Conservation (phyloP, 2,797 vertebrate genomes). For the Pteronotus mesoamericanus region DNA sequence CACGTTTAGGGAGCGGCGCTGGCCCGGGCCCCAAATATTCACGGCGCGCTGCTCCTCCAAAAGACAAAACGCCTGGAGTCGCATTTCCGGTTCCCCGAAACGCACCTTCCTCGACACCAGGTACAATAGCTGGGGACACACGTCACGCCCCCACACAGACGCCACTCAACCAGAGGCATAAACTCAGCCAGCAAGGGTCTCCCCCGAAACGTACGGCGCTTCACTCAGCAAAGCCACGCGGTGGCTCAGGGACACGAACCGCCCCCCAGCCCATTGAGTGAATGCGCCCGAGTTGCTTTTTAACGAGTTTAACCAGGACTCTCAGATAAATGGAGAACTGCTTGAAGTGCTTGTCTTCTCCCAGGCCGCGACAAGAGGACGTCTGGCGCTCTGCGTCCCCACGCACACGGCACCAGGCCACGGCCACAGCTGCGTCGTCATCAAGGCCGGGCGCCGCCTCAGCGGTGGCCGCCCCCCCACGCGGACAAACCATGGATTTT, state of each 20-base stretch:
- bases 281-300: constrained; percentile 69
- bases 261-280: constrained; percentile 61
- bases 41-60: constrained; percentile 64
- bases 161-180: constrained; percentile 26
- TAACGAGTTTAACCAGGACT: constrained; percentile 79
- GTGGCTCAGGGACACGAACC: constrained; percentile 52
- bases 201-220: constrained; percentile 67
- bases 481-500: constrained; percentile 81
- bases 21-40: constrained; percentile 60
- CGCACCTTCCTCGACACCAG: constrained; percentile 59
- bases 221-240: constrained; percentile 75
- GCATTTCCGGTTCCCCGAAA: constrained; percentile 61
- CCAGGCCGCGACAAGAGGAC: constrained; percentile 77
- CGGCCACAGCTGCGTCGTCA: constrained; percentile 79
- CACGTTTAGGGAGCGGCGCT: constrained; percentile 51
- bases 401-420: constrained; percentile 36
- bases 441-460: constrained; percentile 55
- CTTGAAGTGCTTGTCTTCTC: constrained; percentile 71
- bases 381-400: constrained; percentile 70
- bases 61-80: constrained; percentile 42
- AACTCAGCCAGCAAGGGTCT: constrained; percentile 61
- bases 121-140: constrained; percentile 39
- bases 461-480: constrained; percentile 76
- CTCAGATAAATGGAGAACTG: constrained; percentile 75
- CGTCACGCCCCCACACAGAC: constrained; percentile 6